phyloP scores from a whole-genome alignment of 2,113 vertebrate species.

The Thamnophis sirtalis region DNA sequence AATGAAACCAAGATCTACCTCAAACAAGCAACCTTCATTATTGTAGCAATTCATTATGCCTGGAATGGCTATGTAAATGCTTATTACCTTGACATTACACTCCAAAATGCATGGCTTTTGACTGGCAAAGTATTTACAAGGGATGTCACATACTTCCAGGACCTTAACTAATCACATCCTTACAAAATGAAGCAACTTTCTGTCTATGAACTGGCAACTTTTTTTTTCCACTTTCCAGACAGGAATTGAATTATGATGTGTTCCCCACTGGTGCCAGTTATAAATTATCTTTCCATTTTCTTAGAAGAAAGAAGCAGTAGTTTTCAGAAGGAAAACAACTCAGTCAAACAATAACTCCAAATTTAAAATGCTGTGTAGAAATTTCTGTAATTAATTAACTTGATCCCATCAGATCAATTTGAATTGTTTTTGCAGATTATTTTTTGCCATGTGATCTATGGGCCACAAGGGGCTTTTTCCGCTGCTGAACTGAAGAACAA shows the following conservation, averaged over 20 bases:
- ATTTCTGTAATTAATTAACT: background rate
- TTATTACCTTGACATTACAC: background rate
- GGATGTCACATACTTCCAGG: background rate
- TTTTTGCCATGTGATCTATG: background rate
- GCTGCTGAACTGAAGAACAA: background rate
- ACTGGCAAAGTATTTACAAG: background rate
- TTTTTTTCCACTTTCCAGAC: background rate
- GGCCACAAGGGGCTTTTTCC: background rate
- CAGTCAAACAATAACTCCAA: background rate
- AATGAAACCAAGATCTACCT: background rate
- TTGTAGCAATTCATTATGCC: background rate
- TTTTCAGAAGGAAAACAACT: slow-evolving; percentile 14
- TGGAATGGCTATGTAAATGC: background rate
- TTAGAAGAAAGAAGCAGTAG: slow-evolving; percentile 6
- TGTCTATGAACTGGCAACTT: background rate
- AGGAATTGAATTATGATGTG: background rate
- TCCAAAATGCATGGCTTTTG: background rate
- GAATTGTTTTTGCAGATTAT: background rate
- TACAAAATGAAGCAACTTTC: background rate
- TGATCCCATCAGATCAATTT: background rate
- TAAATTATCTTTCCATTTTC: slow-evolving; percentile 21
- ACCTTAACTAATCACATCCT: background rate
- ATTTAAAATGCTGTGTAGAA: background rate
- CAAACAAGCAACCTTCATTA: background rate
- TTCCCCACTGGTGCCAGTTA: background rate